Percentiles rank a stretch among this genome's conserved stretches.
phyloP scores from a whole-genome alignment of 2,888 invertebrate species.

The Phlogophora meticulosa region DNA sequence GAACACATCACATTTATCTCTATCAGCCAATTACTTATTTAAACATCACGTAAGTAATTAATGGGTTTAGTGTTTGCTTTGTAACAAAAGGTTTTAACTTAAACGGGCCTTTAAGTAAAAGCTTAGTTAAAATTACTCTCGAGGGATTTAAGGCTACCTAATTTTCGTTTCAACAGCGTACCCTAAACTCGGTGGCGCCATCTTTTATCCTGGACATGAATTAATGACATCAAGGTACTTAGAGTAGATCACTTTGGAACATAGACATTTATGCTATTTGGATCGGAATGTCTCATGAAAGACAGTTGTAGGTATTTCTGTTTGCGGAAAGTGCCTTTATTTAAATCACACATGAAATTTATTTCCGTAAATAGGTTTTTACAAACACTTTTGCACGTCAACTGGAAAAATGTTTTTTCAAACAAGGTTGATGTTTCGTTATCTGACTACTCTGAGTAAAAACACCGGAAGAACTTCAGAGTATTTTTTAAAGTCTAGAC shows the following conservation, averaged over 20 bases:
- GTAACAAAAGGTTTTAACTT: constrained; percentile 47
- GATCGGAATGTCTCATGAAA: neutral
- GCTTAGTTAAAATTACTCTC: constrained; percentile 59
- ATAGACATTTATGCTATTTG: constrained; percentile 15
- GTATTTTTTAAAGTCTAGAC: too few species aligned
- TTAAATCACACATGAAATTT: too few species aligned
- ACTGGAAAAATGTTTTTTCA: too few species aligned
- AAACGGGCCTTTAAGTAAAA: constrained; percentile 48
- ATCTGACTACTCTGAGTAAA: too few species aligned
- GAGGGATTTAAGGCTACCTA: constrained; percentile 59
- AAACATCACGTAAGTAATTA: constrained; percentile 40
- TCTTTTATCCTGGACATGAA: constrained; percentile 52
- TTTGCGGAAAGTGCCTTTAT: neutral
- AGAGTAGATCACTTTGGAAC: constrained; percentile 36
- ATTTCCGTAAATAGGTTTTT: too few species aligned
- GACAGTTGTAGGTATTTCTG: neutral
- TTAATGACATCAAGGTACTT: constrained; percentile 28
- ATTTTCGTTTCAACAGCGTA: constrained; percentile 53
- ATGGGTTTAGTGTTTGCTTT: constrained; percentile 54
- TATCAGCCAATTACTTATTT: constrained; percentile 25
- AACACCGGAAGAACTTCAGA: too few species aligned
- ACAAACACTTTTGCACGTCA: too few species aligned
- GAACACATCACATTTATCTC: neutral
- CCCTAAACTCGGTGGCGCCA: constrained; percentile 48
- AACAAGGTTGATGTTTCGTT: too few species aligned